A percentile compares a stretch with the other conserved stretches of the same genome.
Conservation (phyloP, 2,113 vertebrate genomes). For the Gallinago undulata region DNA sequence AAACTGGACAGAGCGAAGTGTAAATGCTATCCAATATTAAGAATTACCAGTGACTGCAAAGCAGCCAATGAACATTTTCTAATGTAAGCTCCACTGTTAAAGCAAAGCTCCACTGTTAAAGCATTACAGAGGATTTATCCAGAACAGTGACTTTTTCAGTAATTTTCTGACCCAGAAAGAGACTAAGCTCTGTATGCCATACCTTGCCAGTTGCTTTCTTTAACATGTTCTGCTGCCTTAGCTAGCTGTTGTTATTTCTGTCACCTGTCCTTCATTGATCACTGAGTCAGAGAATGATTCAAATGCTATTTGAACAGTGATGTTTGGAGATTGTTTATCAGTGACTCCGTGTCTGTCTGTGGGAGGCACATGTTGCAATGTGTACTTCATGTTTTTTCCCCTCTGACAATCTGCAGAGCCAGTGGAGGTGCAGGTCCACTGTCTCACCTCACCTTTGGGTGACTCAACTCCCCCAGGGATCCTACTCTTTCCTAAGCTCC, state of each 20-base stretch:
- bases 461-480: not conserved
- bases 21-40: not conserved
- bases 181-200: not conserved
- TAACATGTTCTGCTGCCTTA: constrained; percentile 4
- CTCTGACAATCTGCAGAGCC: not conserved
- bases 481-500: not conserved
- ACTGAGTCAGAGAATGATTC: constrained; percentile 53
- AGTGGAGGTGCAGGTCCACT: not conserved
- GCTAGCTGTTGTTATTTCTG: not conserved
- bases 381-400: not conserved
- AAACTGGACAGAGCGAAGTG: not conserved
- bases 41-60: not conserved
- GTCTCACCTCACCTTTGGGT: not conserved
- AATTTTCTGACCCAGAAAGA: not conserved
- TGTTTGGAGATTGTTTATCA: constrained; percentile 27
- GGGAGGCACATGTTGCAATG: constrained; percentile 22
- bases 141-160: not conserved
- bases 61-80: not conserved
- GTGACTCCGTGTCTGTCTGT: not conserved
- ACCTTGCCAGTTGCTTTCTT: not conserved
- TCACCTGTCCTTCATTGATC: not conserved
- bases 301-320: not conserved
- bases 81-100: not conserved
- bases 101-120: not conserved
- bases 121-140: not conserved